Base-by-base conservation (phyloP, 2,797 vertebrate genomes). In the Semotilus atromaculatus region DNA sequence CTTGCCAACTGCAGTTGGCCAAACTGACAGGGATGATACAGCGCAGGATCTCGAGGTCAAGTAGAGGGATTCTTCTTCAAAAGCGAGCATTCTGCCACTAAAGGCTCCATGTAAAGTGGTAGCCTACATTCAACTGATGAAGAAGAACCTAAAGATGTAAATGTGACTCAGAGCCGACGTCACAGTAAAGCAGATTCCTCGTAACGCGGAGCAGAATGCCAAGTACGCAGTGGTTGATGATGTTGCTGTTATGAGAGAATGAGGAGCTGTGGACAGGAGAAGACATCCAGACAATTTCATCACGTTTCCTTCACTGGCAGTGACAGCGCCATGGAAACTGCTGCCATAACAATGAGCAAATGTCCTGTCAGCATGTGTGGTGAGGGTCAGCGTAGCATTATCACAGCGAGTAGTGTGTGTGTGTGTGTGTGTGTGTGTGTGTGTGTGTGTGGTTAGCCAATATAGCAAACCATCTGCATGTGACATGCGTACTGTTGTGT, bases 1-100 rank as follows among this genome's bases (percentile, higher is more conserved):
- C 86, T 79, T 89, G 86, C 86, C 88, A 89, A 84, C 62, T 84
- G 73, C 89, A 89, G 88, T 68, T 82, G 88, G 78, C 85, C 51
- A 72, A 45, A 79, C 38, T 11, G 85, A 85, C 48, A 67, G 72
- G 19, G 70, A 43, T 71, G n/a, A 83, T 18, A n/a, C 45, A 68
- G 40, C 5, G n/a, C 58, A 43, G 31, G 83, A 77, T 74, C 67
- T 71, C 66, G 21, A 55, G 89, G 83, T 90, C 86, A 84, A 86
- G 82, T 81, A 85, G 55, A 72, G n/a, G 43, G 66, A 74, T 73
- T 14, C 19, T 31, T n/a, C 62, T 76, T 72, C 55, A 66, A 74
- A 71, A 55, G 19, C 18, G 14, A 77, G 3, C 14, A 40, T 48
- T 71, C 51, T 36, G 16, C 2, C 10, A 71, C 14, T 26, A 38